Base-by-base conservation (phyloP, 2,888 invertebrate genomes). In the Rhaphigaster nebulosa region DNA sequence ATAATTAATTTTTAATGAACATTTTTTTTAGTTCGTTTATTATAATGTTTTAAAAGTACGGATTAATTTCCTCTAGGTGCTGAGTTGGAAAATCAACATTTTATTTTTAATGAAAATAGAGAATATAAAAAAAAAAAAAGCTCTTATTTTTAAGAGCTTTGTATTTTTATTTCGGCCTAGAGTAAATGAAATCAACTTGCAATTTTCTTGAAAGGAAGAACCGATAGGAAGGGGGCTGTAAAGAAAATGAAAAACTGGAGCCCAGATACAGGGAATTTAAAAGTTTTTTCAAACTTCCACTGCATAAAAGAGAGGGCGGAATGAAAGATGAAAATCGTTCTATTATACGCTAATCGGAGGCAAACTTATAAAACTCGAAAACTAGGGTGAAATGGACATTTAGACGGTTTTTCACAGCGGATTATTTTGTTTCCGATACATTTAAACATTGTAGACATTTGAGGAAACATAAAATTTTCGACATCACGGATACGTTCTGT, bases 131-230 rank as follows among this genome's bases (percentile, higher is more conserved):
- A 23, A 60, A n/a, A n/a, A n/a, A 15, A 26, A 65, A 18, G 4
- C 1, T 34, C 13, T 20, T 34, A 20, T 70, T 34, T 70, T 34
- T 70, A 23, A 70, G 34, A 70, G 70, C 13, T 15, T 34, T 20
- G 20, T 34, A 20, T 34, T 34, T 70, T 70, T 34, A 70, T 70
- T 70, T 70, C 34, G 8, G 70, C 0, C 34, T 70, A 70, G 34
- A 29, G 70, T 70, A 70, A 70, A 70, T 70, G 34, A 70, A 70
- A 70, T 70, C 34, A 70, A 70, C 34, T 34, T 20, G 70, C 34
- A 70, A 70, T 70, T 70, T 70, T 70, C 70, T 70, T 70, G 70
- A 34, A 70, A 70, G 70, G 70, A 70, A 70, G 70, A 70, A 70
- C 34, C 34, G 34, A 70, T 70, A 34, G 0, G 20, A 34, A 70